These are phyloP conservation scores for Tetramorium alpestre DNA, from an alignment of 1,140 invertebrate species.

Conservation along the genomic window DNA sequence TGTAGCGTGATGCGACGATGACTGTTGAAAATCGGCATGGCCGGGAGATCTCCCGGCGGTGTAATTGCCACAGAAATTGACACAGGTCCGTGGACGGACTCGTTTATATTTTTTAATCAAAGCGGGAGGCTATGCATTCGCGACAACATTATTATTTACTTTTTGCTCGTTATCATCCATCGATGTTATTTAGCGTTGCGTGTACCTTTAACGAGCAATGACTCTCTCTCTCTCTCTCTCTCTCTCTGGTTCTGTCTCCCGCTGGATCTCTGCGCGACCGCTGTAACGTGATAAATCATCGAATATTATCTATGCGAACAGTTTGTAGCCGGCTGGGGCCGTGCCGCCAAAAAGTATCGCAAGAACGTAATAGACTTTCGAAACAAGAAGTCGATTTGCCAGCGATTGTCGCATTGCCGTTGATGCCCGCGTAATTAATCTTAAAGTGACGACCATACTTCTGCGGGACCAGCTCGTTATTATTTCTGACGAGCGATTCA, in stretches of 20 bases:
- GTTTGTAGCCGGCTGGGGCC: slow-evolving; percentile 11
- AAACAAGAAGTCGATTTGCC: slow-evolving; percentile 52
- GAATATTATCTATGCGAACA: slow-evolving; percentile 56
- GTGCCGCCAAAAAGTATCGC: slow-evolving; percentile 47
- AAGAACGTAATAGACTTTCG: slow-evolving; percentile 58
- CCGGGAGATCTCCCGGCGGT: slow-evolving; percentile 26
- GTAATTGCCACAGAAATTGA: slow-evolving; percentile 54
- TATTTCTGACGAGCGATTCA: slow-evolving; percentile 27
- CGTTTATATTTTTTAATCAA: slow-evolving; percentile 56
- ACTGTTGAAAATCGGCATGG: slow-evolving; percentile 63
- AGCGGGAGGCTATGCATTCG: slow-evolving; percentile 30
- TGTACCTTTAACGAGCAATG: slow-evolving; percentile 58
- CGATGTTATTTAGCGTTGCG: slow-evolving; percentile 52
- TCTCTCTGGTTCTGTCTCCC: background rate
- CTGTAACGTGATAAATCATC: slow-evolving; percentile 34
- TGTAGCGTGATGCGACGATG: slow-evolving; percentile 58
- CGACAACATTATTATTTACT: slow-evolving; percentile 56
- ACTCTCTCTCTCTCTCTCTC: background rate
- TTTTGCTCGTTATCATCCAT: slow-evolving; percentile 52
- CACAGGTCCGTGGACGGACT: slow-evolving; percentile 24
- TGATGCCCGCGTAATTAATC: slow-evolving; percentile 48
- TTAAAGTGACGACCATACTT: slow-evolving; percentile 7
- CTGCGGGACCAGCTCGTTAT: slow-evolving; percentile 23
- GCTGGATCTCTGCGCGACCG: background rate
- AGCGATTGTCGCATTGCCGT: slow-evolving; percentile 24